Evolutionary conservation across 2,113 vertebrate species (phyloP).

Genomic region (Tor tambroides): DNA sequence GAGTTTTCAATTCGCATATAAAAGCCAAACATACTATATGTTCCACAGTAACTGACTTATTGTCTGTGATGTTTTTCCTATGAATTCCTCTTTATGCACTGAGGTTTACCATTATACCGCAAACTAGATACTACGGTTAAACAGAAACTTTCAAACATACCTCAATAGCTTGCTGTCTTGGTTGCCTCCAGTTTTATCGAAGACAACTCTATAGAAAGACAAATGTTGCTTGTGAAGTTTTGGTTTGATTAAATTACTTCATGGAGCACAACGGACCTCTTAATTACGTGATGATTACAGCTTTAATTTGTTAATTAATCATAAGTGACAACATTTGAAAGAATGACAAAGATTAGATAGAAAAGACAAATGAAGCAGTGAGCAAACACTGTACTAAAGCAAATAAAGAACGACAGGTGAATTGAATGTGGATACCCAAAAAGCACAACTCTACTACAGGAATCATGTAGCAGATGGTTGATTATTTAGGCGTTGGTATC

Average conservation of each 20-base stretch:
- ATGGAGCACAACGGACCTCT: background rate
- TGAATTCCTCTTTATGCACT: background rate
- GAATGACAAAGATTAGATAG: background rate
- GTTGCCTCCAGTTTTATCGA: background rate
- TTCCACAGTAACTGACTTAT: background rate
- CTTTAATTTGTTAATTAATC: slow-evolving; percentile 22
- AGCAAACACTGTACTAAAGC: slow-evolving; percentile 2
- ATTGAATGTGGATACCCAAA: background rate
- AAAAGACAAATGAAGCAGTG: slow-evolving; percentile 2
- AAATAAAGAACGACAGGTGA: slow-evolving; percentile 11
- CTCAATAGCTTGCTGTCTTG: background rate
- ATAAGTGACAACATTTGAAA: slow-evolving; percentile 20
- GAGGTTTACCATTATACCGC: background rate
- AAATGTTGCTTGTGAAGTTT: slow-evolving; percentile 6
- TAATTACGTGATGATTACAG: slow-evolving; percentile 7
- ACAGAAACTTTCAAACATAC: background rate
- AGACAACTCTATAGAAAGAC: background rate
- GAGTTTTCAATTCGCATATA: background rate
- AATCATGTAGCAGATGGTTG: slow-evolving; percentile 21
- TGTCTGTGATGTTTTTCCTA: background rate
- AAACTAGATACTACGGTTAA: background rate
- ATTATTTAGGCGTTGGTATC: background rate
- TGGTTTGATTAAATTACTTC: slow-evolving; percentile 15
- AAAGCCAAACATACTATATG: background rate
- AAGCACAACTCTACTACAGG: background rate